phyloP scores from a whole-genome alignment of 2,113 vertebrate species.

The Antennarius striatus region DNA sequence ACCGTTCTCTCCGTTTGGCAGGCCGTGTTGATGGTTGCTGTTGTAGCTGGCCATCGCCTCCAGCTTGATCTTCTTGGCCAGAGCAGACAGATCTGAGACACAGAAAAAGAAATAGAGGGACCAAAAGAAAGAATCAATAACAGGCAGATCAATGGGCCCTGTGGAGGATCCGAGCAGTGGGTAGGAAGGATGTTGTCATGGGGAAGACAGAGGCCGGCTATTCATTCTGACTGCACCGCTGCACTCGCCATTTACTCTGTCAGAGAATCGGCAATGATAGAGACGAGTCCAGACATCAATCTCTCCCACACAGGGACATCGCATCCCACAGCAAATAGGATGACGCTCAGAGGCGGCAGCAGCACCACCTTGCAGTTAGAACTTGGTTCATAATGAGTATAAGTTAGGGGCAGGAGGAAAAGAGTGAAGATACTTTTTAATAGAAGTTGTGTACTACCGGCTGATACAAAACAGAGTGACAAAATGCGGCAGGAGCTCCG shows the following conservation, averaged over 20 bases:
- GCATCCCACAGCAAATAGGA: conserved; percentile 55
- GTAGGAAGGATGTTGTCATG: conserved; percentile 73
- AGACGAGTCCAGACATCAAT: conserved; percentile 74
- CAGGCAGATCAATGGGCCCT: conserved; percentile 71
- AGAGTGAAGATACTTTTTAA: conserved; percentile 40
- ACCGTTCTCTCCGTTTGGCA: conserved; percentile 91
- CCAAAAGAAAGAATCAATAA: conserved; percentile 62
- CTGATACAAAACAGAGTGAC: conserved; percentile 50
- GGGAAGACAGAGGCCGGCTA: conserved; percentile 71
- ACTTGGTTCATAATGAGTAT: conserved; percentile 35
- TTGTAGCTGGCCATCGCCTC: conserved; percentile 95
- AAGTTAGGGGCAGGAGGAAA: conserved; percentile 28
- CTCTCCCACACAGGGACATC: conserved; percentile 73
- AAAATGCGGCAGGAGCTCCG: conserved; percentile 30
- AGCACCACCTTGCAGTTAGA: conserved; percentile 47
- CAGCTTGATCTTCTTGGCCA: conserved; percentile 98
- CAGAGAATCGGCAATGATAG: conserved; percentile 67
- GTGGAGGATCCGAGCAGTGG: conserved; percentile 73
- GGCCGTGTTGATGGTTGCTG: conserved; percentile 89
- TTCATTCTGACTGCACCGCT: conserved; percentile 74
- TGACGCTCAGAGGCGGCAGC: conserved; percentile 20
- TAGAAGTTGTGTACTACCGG: conserved; percentile 56
- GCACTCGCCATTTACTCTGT: conserved; percentile 72
- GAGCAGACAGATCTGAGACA: conserved; percentile 88
- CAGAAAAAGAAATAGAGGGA: conserved; percentile 32